These are phyloP conservation scores for Mamestra configurata DNA, from an alignment of 1,140 invertebrate species.

Conservation along the genomic window DNA sequence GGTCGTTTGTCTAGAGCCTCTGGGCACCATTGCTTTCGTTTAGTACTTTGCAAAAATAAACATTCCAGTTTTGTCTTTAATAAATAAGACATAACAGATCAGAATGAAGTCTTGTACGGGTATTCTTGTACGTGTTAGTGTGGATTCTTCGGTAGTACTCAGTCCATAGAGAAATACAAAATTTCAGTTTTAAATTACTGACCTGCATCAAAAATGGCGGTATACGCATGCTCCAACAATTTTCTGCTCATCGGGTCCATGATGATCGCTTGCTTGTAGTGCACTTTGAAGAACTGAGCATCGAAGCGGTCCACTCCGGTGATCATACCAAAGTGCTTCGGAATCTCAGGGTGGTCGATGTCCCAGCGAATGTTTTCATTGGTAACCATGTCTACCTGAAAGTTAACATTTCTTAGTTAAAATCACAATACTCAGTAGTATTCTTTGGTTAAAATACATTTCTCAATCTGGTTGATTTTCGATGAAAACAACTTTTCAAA, in stretches of 20 bases:
- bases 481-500: no score
- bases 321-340: constrained; percentile 52
- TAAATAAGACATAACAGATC: no score
- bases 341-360: constrained; percentile 57
- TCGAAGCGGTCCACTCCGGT: constrained; percentile 71
- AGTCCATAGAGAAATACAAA: background rate
- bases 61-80: no score
- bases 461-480: no score
- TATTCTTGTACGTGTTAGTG: no score
- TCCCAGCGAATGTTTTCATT: constrained; percentile 55
- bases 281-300: constrained; percentile 81
- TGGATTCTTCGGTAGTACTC: no score
- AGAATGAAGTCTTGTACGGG: no score
- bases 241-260: constrained; percentile 84
- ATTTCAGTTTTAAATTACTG: background rate
- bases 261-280: constrained; percentile 72
- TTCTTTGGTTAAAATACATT: no score
- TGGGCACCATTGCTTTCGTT: no score
- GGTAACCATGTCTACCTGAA: constrained; percentile 27
- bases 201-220: constrained; percentile 84
- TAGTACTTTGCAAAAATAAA: no score
- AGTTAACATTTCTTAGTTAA: background rate
- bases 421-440: no score
- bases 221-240: constrained; percentile 80
- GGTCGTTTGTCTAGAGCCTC: no score